Evolutionary conservation across 2,888 invertebrate genomes (phyloP).

Genomic region (Isoperla grammatica): DNA sequence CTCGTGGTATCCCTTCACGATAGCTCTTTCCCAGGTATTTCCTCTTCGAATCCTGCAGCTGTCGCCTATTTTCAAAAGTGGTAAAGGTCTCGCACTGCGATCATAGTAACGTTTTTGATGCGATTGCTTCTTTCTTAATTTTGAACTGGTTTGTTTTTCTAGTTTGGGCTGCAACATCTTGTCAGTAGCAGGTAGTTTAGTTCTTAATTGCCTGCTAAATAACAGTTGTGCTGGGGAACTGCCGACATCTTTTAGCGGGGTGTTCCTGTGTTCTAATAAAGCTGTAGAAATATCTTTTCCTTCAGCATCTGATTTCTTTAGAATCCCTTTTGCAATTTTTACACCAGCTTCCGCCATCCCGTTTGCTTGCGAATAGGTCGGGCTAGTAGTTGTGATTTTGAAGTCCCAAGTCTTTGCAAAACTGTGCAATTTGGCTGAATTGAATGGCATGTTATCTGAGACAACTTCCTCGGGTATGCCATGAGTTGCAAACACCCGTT

Average conservation of each 20-base stretch:
- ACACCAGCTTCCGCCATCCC: constrained; percentile 33
- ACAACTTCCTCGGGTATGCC: constrained; percentile 31
- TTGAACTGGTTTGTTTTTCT: neutral
- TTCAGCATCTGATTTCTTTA: constrained; percentile 29
- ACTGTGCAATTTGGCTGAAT: constrained; percentile 28
- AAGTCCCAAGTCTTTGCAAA: constrained; percentile 33
- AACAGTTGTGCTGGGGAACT: constrained; percentile 7
- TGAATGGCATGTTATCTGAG: constrained; percentile 34
- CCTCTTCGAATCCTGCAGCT: neutral
- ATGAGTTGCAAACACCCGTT: constrained; percentile 29
- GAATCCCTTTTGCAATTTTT: constrained; percentile 28
- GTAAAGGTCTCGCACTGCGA: neutral
- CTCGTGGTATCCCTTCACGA: neutral
- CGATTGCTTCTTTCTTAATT: neutral
- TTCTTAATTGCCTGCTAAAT: neutral
- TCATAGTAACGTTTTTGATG: constrained; percentile 7
- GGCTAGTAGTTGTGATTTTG: constrained; percentile 29
- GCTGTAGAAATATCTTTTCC: constrained; percentile 8
- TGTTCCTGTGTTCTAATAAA: constrained; percentile 13
- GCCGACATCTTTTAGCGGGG: constrained; percentile 1
- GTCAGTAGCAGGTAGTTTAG: constrained; percentile 1
- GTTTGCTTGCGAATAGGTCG: constrained; percentile 33
- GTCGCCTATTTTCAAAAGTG: constrained; percentile 4
- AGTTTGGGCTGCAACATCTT: neutral
- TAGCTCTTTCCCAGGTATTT: neutral